Evolutionary conservation across 2,797 vertebrate genomes (phyloP), one percentile per base, ranked within the genome.

Genomic region (Fistularia commersonii): DNA sequence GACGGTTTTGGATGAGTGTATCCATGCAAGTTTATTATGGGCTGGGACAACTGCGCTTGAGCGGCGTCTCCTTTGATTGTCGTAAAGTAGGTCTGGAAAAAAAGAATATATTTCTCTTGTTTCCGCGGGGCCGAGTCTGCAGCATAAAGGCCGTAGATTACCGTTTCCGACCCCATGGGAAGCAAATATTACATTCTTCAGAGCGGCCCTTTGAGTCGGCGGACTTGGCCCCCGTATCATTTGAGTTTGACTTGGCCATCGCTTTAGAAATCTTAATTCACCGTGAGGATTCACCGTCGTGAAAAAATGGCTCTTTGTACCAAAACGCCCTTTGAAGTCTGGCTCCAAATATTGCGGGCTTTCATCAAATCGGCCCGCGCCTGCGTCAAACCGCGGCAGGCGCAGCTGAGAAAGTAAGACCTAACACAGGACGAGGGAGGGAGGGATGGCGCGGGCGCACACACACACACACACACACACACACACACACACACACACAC

Each of bases 221-320:
- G 91, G 92, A 92, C 90, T 91, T 90, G 81, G 92, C 90, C 48
- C 91, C 93, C 95, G 93, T 93, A 94, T 92, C 92, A 93, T 94
- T 95, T 93, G 92, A 95, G 91, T 97, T 92, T 92, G 95, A 95
- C 93, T 97, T 92, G 92, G 92, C 93, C 88, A 94, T 95, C 94
- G 92, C 95, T 91, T 93, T 97, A 95, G 94, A 98, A 97, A 95
- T 95, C 91, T 93, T 98, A 98, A 98, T 94, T 96, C 93, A 97
- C 95, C 97, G 91, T 99, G 96, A 98, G 96, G 95, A 98, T 97
- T 93, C 94, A 95, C 93, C 93, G 94, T 94, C 91, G 92, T 90
- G 93, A 92, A 96, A 93, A 93, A 93, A 94, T 92, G 90, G 88
- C 87, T 93, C 95, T 95, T 99, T 99, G 95, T 98, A 83, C 7